Evolutionary conservation across 2,797 vertebrate species (phyloP), one percentile per base, ranked within the genome.

Genomic region (Sebastes cheni): DNA sequence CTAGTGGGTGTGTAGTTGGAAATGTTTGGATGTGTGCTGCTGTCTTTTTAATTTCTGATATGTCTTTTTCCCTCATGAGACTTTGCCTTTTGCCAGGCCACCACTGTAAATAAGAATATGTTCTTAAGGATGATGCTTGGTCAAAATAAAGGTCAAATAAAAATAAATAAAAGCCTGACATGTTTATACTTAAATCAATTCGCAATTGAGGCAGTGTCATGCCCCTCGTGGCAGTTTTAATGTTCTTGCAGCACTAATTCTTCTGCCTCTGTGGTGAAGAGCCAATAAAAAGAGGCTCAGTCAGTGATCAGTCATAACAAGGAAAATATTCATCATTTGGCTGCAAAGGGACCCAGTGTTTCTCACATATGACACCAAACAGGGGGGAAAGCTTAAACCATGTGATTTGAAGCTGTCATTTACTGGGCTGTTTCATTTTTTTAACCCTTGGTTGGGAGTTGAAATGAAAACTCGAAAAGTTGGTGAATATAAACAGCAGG

Each of bases 401-500:
- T 82, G 77, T 70, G 77, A 86, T 86, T 79, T 67, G 52, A 82
- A 67, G 58, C 77, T 71, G 82, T 88, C 82, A 71, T 85, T 81
- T 23, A 1, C 42, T 25, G 55, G 46, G 59, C 55, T 60, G 70
- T 82, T 88, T 65, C 3, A 75, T 83, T 86, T 87, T 30, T 74
- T 72, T 88, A 86, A 89, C 89, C 84, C 71, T 89, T 87, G 70
- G 72, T 76, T 58, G 0, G 58, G 58, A 72, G 65, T 73, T 27
- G 67, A 88, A 85, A 88, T 80, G 74, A 69, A 77, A 82, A 86
- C 76, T 83, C 69, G 36, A 65, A 80, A 81, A 81, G 82, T 79
- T 62, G 71, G 23, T 81, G 73, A 85, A 83, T 89, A 86, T 86
- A 88, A 90, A 90, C 87, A 91, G 89, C 81, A 85, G 89, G 86